Conservation (phyloP, 2,797 vertebrate genomes). For the Dicrostonyx torquatus region DNA sequence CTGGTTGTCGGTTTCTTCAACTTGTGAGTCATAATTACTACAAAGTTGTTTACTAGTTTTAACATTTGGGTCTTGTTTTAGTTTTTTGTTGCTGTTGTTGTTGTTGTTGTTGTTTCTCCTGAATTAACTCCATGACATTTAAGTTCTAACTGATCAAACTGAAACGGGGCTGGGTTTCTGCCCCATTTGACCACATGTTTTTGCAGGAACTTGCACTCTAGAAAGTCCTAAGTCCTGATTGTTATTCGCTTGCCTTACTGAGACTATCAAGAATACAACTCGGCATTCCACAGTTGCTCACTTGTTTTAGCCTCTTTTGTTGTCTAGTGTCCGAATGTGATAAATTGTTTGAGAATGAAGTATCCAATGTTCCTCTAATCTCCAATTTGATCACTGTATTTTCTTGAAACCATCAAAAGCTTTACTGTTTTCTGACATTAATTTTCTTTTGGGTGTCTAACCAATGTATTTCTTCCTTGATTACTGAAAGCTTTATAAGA, state of each 20-base stretch:
- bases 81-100: neutral
- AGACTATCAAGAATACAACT: conserved; percentile 15
- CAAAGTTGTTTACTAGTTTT: neutral
- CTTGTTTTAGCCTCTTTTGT: neutral
- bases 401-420: neutral
- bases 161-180: neutral
- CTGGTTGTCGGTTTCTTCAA: neutral
- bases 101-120: neutral
- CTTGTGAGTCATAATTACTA: neutral
- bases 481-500: neutral
- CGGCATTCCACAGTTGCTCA: neutral
- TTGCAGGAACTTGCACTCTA: neutral
- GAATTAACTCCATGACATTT: neutral
- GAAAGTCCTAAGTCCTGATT: neutral
- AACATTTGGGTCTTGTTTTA: neutral
- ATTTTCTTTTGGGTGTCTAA: neutral
- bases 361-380: neutral
- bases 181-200: neutral
- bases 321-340: neutral
- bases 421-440: neutral
- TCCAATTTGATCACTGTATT: neutral
- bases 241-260: neutral
- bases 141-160: neutral
- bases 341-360: neutral
- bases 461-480: neutral